A percentile compares a stretch with the other conserved stretches of the same genome.
phyloP scores from a whole-genome alignment of 2,797 vertebrate genomes.

The Mus caroli region DNA sequence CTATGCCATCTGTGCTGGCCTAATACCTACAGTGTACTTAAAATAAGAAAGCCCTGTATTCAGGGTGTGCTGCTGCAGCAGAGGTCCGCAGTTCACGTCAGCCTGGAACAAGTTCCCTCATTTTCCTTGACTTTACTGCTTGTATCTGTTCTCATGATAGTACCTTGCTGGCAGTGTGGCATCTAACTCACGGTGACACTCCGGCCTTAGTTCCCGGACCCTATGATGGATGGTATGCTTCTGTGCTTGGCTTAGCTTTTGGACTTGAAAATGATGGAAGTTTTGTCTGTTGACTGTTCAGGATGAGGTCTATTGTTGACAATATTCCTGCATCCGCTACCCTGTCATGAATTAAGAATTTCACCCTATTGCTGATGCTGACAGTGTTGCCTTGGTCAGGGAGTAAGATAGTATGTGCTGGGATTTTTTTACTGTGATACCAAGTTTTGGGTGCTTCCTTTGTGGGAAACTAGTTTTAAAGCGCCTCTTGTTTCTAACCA shows the following conservation, averaged over 20 bases:
- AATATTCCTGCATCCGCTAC: background rate
- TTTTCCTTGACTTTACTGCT: background rate
- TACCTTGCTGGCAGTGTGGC: background rate
- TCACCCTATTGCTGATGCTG: background rate
- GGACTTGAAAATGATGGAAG: background rate
- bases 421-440: slow-evolving; percentile 5
- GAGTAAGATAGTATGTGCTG: background rate
- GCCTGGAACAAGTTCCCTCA: background rate
- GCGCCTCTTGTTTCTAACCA: background rate
- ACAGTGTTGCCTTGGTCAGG: background rate
- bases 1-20: background rate
- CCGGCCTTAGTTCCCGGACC: background rate
- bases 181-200: background rate
- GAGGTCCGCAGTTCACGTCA: background rate
- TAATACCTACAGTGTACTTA: background rate
- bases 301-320: background rate
- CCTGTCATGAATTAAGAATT: slow-evolving; percentile 2
- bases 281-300: background rate
- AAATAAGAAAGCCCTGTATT: background rate
- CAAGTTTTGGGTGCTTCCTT: background rate
- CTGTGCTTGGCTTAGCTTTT: background rate
- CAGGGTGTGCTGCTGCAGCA: background rate
- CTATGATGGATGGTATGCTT: background rate
- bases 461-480: slow-evolving; percentile 37
- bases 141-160: background rate